These are phyloP conservation scores for Portevinia maculata DNA, from an alignment of 2,888 invertebrate species.

Conservation along the genomic window DNA sequence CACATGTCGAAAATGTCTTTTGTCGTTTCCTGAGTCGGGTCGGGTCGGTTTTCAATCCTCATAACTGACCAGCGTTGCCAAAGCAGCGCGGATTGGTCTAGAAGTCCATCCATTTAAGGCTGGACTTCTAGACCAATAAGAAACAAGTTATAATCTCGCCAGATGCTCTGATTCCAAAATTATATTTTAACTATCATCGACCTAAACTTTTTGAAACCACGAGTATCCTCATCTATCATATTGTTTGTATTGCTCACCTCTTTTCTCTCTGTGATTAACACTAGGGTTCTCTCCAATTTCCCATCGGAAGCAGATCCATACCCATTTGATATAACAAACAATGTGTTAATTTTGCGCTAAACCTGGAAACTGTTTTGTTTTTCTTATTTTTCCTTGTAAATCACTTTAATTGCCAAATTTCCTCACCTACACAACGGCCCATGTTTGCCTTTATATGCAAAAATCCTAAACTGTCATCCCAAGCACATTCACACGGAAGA, in stretches of 20 bases:
- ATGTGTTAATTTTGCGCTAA: conserved; percentile 62
- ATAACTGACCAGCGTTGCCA: too few species aligned
- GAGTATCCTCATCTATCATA: conserved; percentile 66
- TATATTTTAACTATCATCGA: conserved; percentile 22
- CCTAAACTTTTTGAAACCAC: conserved; percentile 42
- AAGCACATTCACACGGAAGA: conserved; percentile 22
- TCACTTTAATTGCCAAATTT: conserved; percentile 64
- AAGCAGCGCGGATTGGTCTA: too few species aligned
- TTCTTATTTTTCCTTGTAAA: conserved; percentile 47
- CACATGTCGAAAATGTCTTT: too few species aligned
- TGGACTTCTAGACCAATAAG: not conserved
- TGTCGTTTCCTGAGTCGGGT: too few species aligned
- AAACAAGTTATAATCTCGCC: conserved; percentile 13
- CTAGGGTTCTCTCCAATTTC: conserved; percentile 9
- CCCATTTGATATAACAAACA: conserved; percentile 57
- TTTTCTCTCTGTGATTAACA: not conserved
- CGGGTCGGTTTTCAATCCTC: too few species aligned
- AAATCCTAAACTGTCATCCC: conserved; percentile 21
- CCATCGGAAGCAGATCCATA: not conserved
- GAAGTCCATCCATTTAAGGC: not conserved
- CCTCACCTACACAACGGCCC: conserved; percentile 51
- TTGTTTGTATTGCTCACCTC: conserved; percentile 1
- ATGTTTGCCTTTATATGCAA: not conserved
- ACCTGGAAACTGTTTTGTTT: conserved; percentile 52
- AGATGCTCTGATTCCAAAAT: conserved; percentile 19